phyloP scores from a whole-genome alignment of 2,888 invertebrate species.

The Nysson spinosus region DNA sequence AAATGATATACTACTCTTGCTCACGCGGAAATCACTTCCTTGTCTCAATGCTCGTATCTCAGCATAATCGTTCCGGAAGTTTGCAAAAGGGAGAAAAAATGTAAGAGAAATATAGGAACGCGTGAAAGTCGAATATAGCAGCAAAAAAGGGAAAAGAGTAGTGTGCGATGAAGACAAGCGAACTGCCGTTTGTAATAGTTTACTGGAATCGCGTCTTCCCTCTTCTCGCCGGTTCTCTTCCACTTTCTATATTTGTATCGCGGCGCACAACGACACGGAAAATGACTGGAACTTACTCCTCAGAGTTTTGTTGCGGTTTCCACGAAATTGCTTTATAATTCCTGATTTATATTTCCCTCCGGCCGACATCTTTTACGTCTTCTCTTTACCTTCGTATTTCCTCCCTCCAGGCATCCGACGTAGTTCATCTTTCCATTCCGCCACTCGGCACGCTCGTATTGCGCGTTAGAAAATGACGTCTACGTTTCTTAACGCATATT shows the following conservation, averaged over 20 bases:
- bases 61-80: constrained; percentile 22
- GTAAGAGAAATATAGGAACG: neutral
- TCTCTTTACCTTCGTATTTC: constrained; percentile 8
- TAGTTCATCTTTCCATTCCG: neutral
- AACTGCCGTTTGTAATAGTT: constrained; percentile 63
- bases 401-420: no score
- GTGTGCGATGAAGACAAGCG: constrained; percentile 65
- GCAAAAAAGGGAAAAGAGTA: constrained; percentile 49
- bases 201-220: constrained; percentile 47
- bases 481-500: constrained; percentile 40
- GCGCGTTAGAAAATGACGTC: constrained; percentile 33
- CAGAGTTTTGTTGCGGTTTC: constrained; percentile 63
- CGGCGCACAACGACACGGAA: constrained; percentile 24
- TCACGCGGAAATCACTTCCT: no score
- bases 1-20: no score
- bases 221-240: constrained; percentile 6
- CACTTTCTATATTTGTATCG: constrained; percentile 6
- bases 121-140: constrained; percentile 1
- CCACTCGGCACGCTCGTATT: neutral
- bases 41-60: no score
- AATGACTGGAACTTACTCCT: constrained; percentile 28
- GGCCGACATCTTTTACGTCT: constrained; percentile 18
- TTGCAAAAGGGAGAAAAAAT: constrained; percentile 30
- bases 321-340: constrained; percentile 71
- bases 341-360: constrained; percentile 65